Evolutionary conservation across 2,797 vertebrate species (phyloP).

Genomic region (Pempheris klunzingeri): DNA sequence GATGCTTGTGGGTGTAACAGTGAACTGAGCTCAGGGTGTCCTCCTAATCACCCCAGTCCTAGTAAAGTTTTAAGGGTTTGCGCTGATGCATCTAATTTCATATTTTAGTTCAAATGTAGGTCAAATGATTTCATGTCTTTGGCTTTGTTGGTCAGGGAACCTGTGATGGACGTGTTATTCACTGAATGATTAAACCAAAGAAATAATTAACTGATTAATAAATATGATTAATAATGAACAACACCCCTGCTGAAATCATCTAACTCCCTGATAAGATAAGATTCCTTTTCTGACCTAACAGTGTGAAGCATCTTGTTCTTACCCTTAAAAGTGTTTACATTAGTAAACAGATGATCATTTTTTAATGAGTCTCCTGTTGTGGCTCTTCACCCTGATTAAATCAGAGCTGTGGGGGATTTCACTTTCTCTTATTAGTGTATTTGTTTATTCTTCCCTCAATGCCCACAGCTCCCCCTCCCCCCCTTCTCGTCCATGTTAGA

Average conservation of each 20-base stretch:
- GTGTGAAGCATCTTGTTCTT: neutral
- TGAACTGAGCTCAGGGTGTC: neutral
- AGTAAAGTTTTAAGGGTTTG: no score
- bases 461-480: neutral
- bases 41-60: no score
- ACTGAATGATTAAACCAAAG: no score
- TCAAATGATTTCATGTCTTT: no score
- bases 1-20: neutral
- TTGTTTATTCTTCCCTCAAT: conserved; percentile 4
- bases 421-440: conserved; percentile 15
- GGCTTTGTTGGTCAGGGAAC: no score
- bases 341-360: conserved; percentile 35
- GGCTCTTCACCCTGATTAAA: conserved; percentile 32
- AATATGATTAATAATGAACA: no score
- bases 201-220: no score
- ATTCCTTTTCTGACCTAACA: neutral
- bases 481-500: neutral
- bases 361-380: conserved; percentile 41
- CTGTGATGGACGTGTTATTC: no score
- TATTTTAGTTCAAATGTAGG: neutral
- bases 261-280: no score
- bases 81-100: no score
- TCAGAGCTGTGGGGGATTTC: conserved; percentile 20
- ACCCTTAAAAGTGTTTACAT: conserved; percentile 7
- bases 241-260: no score